These are phyloP conservation scores for Planococcus citri DNA, from an alignment of 1,140 invertebrate genomes.

Conservation along the genomic window DNA sequence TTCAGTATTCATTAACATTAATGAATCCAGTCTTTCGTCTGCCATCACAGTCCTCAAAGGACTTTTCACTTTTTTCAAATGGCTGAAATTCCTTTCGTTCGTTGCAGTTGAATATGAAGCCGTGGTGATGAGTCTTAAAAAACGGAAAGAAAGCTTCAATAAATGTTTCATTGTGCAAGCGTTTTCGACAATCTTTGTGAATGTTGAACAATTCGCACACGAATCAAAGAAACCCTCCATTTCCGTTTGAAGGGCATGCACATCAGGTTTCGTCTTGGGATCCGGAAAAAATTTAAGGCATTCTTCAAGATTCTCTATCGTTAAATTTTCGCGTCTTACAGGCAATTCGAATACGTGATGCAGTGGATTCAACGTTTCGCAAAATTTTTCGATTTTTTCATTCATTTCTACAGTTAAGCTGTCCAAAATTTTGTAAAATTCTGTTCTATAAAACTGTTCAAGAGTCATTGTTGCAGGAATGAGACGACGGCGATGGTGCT, in stretches of 20 bases:
- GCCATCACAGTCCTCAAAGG: background rate
- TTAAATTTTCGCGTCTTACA: background rate
- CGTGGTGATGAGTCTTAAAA: background rate
- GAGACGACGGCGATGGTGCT: constrained; percentile 10
- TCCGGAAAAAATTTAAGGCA: background rate
- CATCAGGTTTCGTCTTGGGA: background rate
- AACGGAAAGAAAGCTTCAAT: background rate
- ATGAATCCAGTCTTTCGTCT: background rate
- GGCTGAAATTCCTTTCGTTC: background rate
- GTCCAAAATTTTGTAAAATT: background rate
- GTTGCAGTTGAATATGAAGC: background rate
- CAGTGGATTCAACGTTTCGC: background rate
- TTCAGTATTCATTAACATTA: background rate
- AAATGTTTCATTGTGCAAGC: background rate
- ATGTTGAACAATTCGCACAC: background rate
- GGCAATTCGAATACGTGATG: background rate
- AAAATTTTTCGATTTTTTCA: background rate
- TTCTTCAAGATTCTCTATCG: background rate
- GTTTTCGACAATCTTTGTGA: background rate
- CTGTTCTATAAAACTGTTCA: background rate
- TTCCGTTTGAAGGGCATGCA: background rate
- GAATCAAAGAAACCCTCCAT: background rate
- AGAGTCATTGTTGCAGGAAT: background rate
- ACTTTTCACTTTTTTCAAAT: background rate
- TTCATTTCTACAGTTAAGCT: background rate